Evolutionary conservation across 1,140 invertebrate species (phyloP).

Genomic region (Papilio glaucus): DNA sequence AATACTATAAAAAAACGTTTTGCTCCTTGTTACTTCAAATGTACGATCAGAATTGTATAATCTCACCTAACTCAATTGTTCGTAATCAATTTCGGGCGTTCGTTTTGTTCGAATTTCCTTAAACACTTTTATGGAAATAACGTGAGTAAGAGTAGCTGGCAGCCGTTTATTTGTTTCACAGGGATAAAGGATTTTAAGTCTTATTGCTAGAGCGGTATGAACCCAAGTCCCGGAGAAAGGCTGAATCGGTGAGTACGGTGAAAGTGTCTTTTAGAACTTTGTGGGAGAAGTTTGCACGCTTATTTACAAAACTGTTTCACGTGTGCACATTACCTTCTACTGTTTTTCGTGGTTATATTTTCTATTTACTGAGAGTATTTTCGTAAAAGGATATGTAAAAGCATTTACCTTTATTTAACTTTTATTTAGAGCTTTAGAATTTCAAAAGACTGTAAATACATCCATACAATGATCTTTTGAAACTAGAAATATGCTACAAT

Average conservation of each 20-base stretch:
- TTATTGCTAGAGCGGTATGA: background rate
- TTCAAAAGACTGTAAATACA: too few species aligned
- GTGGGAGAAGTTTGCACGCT: background rate
- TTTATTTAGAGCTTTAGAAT: too few species aligned
- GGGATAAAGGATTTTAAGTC: too few species aligned
- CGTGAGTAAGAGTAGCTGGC: background rate
- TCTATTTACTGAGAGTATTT: background rate
- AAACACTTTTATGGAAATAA: constrained; percentile 30
- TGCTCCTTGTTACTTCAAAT: background rate
- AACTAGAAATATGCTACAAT: too few species aligned
- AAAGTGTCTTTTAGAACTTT: background rate
- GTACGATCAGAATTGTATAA: background rate
- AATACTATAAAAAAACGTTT: too few species aligned
- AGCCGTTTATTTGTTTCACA: background rate
- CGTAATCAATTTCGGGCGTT: constrained; percentile 9
- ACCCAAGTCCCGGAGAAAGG: background rate
- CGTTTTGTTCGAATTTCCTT: constrained; percentile 26
- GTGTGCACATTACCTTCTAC: background rate
- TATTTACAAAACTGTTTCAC: constrained; percentile 19
- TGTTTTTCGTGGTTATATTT: background rate
- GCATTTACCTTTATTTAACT: too few species aligned
- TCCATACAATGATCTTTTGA: too few species aligned
- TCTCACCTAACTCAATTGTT: background rate
- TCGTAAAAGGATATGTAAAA: background rate
- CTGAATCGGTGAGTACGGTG: background rate